These are phyloP conservation scores for Teleogryllus oceanicus DNA, from an alignment of 2,888 invertebrate species.

Conservation along the genomic window DNA sequence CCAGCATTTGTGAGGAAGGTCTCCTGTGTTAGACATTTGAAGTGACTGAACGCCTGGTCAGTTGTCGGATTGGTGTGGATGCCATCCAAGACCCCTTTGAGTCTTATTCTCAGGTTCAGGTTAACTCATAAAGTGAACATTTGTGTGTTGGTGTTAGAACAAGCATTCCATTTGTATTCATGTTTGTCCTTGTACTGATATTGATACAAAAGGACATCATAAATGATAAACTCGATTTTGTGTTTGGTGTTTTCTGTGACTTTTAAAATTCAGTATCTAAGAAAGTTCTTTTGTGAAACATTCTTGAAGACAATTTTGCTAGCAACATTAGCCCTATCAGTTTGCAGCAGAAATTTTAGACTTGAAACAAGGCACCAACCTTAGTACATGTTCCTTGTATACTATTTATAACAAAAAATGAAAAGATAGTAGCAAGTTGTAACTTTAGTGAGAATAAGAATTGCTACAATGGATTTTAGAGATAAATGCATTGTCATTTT, in stretches of 20 bases:
- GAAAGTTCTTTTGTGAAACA: slow-evolving; percentile 9
- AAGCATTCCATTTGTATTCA: slow-evolving; percentile 37
- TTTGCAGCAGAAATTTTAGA: slow-evolving; percentile 18
- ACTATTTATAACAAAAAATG: slow-evolving; percentile 18
- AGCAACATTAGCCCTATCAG: not conserved
- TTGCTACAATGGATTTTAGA: slow-evolving; percentile 18
- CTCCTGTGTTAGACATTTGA: slow-evolving; percentile 21
- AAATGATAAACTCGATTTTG: slow-evolving; percentile 25
- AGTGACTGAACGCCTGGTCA: not conserved
- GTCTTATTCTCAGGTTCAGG: slow-evolving; percentile 32
- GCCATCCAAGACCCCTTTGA: slow-evolving; percentile 33
- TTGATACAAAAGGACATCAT: slow-evolving; percentile 1
- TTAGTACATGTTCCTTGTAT: slow-evolving; percentile 11
- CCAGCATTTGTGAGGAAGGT: slow-evolving; percentile 11
- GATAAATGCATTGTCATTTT: slow-evolving; percentile 10
- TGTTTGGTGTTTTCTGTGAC: slow-evolving; percentile 28
- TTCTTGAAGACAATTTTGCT: slow-evolving; percentile 18
- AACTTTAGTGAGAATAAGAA: slow-evolving; percentile 7
- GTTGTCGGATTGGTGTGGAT: slow-evolving; percentile 31
- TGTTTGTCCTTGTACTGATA: slow-evolving; percentile 25
- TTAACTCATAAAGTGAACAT: slow-evolving; percentile 27
- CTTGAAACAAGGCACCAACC: slow-evolving; percentile 18
- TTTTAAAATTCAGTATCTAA: not conserved
- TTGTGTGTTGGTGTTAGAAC: slow-evolving; percentile 37
- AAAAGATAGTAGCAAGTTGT: slow-evolving; percentile 18